Evolutionary conservation across 2,888 invertebrate species (phyloP).

Genomic region (Chloroclystis v-ata): DNA sequence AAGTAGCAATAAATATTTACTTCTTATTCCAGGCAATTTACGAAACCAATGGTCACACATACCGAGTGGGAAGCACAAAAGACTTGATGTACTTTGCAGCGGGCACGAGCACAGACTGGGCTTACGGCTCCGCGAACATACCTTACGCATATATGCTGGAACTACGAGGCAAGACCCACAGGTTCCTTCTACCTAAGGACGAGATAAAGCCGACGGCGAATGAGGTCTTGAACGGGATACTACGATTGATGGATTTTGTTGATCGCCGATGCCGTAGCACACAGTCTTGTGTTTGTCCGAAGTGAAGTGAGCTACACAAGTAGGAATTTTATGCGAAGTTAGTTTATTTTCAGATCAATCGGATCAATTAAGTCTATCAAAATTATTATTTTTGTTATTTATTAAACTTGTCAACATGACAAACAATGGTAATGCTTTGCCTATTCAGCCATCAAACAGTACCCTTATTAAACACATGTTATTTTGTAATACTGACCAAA

Average conservation of each 20-base stretch:
- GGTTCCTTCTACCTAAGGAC: conserved; percentile 61
- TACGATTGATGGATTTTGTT: conserved; percentile 55
- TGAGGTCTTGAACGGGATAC: conserved; percentile 51
- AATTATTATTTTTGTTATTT: too few species aligned
- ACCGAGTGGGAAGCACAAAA: conserved; percentile 69
- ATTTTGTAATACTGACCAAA: too few species aligned
- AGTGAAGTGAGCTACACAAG: conserved; percentile 13
- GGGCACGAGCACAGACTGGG: conserved; percentile 67
- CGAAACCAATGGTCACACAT: conserved; percentile 51
- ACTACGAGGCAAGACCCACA: conserved; percentile 55
- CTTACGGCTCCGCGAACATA: conserved; percentile 57
- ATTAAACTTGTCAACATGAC: too few species aligned
- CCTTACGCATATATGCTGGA: conserved; percentile 69
- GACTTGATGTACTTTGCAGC: conserved; percentile 69
- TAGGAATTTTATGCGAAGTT: too few species aligned
- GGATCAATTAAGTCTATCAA: too few species aligned
- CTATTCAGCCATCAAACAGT: too few species aligned
- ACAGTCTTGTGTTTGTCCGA: conserved; percentile 35
- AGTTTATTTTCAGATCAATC: not conserved
- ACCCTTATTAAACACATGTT: too few species aligned
- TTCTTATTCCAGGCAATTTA: conserved; percentile 50
- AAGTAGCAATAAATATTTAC: too few species aligned
- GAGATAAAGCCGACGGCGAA: conserved; percentile 51
- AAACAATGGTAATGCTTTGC: too few species aligned
- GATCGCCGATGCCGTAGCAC: conserved; percentile 39